phyloP scores from a whole-genome alignment of 2,888 invertebrate genomes.

The Malthinus flaveolus region DNA sequence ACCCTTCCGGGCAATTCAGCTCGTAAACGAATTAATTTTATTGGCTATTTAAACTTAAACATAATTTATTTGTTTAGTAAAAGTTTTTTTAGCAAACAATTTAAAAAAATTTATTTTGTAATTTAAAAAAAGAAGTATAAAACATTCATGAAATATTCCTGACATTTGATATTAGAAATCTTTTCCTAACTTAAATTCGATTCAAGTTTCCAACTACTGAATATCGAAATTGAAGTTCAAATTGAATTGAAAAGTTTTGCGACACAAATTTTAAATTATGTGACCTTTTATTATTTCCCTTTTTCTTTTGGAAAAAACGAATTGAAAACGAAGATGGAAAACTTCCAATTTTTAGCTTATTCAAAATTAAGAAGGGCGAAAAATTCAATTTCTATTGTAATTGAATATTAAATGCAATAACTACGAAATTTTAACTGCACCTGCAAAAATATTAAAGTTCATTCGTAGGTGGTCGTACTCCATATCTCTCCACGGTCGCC shows the following conservation, averaged over 20 bases:
- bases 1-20: conserved; percentile 25
- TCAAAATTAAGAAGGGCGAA: conserved; percentile 14
- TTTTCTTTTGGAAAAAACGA: conserved; percentile 7
- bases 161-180: conserved; percentile 31
- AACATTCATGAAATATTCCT: conserved; percentile 29
- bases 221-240: conserved; percentile 29
- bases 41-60: conserved; percentile 15
- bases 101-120: neutral
- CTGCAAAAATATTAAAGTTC: neutral
- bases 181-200: conserved; percentile 29
- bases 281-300: conserved; percentile 26
- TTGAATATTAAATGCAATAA: conserved; percentile 20
- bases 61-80: neutral
- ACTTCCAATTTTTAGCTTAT: conserved; percentile 26
- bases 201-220: conserved; percentile 30
- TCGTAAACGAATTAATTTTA: conserved; percentile 22
- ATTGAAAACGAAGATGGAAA: conserved; percentile 19
- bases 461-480: neutral
- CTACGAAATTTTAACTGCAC: conserved; percentile 2
- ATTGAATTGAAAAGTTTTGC: conserved; percentile 30
- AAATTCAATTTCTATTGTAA: neutral
- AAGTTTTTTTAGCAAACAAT: no score
- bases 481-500: neutral
- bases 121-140: conserved; percentile 17
- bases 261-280: conserved; percentile 30